Evolutionary conservation across 2,113 vertebrate genomes (phyloP).

Genomic region (Brachyistius frenatus): DNA sequence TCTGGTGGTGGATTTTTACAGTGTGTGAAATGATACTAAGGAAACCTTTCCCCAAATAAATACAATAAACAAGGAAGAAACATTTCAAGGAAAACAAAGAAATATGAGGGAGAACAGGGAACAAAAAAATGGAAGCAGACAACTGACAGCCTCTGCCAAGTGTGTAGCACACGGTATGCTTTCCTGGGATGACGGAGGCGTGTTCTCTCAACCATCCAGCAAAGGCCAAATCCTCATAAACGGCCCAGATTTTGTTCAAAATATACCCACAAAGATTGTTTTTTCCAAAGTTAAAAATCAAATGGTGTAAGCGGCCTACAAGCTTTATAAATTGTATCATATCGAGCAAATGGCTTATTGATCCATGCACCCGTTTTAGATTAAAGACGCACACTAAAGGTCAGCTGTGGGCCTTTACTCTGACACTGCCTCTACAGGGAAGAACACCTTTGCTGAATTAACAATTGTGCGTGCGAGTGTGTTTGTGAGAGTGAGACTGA

Average conservation of each 20-base stretch:
- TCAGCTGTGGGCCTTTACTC: constrained; percentile 65
- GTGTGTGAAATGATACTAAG: not conserved
- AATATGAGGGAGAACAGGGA: not conserved
- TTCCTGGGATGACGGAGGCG: constrained; percentile 32
- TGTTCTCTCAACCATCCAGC: constrained; percentile 53
- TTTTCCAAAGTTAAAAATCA: constrained; percentile 69
- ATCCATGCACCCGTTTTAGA: constrained; percentile 80
- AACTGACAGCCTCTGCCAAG: constrained; percentile 11
- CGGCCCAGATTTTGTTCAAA: constrained; percentile 39
- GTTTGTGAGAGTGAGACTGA: constrained; percentile 2
- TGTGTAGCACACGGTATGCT: not conserved
- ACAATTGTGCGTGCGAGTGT: constrained; percentile 36
- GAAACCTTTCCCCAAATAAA: constrained; percentile 4
- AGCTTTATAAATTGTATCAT: constrained; percentile 76
- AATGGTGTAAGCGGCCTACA: constrained; percentile 73
- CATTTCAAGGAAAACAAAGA: not conserved
- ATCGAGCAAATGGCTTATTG: constrained; percentile 81
- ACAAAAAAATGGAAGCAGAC: not conserved
- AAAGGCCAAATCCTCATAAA: constrained; percentile 55
- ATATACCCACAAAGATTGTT: constrained; percentile 40
- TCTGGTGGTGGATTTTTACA: too few species aligned
- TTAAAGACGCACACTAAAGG: constrained; percentile 81
- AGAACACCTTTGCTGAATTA: constrained; percentile 72
- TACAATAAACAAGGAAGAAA: not conserved
- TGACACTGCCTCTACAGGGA: constrained; percentile 61